Percentiles rank a stretch among this genome's conserved stretches.
phyloP scores from a whole-genome alignment of 2,888 invertebrate genomes.

The Cordilura impudica region DNA sequence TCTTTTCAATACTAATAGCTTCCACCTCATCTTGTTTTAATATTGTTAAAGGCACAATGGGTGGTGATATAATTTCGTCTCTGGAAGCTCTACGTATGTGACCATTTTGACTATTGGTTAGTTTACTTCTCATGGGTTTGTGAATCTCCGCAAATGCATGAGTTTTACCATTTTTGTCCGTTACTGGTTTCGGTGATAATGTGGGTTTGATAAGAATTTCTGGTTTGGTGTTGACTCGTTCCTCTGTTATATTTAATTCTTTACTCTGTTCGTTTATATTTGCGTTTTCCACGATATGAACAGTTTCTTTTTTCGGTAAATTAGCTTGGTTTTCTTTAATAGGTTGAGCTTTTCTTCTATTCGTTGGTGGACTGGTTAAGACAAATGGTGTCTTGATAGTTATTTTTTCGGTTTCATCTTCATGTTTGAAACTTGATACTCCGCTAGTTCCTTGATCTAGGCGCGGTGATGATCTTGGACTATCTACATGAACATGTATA shows the following conservation, averaged over 20 bases:
- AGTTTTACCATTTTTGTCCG: conserved; percentile 35
- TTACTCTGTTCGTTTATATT: not conserved
- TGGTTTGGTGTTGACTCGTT: conserved; percentile 26
- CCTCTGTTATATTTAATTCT: conserved; percentile 53
- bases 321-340: not conserved
- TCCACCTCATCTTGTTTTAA: not conserved
- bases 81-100: conserved; percentile 19
- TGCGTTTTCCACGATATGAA: conserved; percentile 10
- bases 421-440: conserved; percentile 57
- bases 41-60: conserved; percentile 2
- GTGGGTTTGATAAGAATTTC: conserved; percentile 43
- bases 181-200: conserved; percentile 56
- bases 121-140: conserved; percentile 52
- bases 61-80: conserved; percentile 38
- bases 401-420: conserved; percentile 43
- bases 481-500: conserved; percentile 66
- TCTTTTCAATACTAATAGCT: not conserved
- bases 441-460: conserved; percentile 28
- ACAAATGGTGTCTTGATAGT: conserved; percentile 62
- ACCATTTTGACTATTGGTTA: conserved; percentile 27
- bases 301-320: conserved; percentile 25
- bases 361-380: conserved; percentile 60
- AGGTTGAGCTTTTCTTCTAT: conserved; percentile 11
- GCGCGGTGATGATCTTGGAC: conserved; percentile 60
- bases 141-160: conserved; percentile 61